A percentile compares a stretch with the other conserved stretches of the same genome.
These are phyloP conservation scores for Leptodactylus fallax DNA, from an alignment of 2,797 vertebrate species.

Conservation along the genomic window DNA sequence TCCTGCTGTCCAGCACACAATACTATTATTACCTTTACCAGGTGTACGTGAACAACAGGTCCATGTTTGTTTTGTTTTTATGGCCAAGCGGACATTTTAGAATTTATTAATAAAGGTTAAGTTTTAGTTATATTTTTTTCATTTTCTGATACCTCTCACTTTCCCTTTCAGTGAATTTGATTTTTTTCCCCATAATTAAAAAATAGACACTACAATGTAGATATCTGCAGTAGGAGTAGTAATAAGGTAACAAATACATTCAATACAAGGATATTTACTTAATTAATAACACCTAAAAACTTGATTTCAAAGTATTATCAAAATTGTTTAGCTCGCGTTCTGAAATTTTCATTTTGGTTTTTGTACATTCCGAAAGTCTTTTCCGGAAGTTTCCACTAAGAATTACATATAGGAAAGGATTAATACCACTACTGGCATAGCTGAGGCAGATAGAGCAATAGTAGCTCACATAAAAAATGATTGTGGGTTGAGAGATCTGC, in stretches of 20 bases:
- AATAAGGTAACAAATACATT: conserved; percentile 3
- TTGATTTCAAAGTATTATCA: conserved; percentile 66
- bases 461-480: conserved; percentile 72
- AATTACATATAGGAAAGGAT: conserved; percentile 74
- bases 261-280: background rate
- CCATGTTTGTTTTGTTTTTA: no score
- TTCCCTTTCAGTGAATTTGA: no score
- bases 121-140: no score
- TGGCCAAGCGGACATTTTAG: no score
- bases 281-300: conserved; percentile 58
- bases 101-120: no score
- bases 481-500: conserved; percentile 64
- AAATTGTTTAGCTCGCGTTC: conserved; percentile 61
- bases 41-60: no score
- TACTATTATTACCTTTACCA: no score
- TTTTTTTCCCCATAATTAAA: no score
- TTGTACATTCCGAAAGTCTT: conserved; percentile 57
- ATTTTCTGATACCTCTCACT: no score
- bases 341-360: conserved; percentile 46
- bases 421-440: conserved; percentile 73
- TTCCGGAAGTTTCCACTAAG: conserved; percentile 75
- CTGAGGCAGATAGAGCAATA: conserved; percentile 75
- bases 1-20: no score
- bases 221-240: no score
- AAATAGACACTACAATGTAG: no score